A percentile compares a stretch with the other conserved stretches of the same genome.
Conservation (phyloP, 2,888 invertebrate genomes). For the Drosophila vallismaia region DNA sequence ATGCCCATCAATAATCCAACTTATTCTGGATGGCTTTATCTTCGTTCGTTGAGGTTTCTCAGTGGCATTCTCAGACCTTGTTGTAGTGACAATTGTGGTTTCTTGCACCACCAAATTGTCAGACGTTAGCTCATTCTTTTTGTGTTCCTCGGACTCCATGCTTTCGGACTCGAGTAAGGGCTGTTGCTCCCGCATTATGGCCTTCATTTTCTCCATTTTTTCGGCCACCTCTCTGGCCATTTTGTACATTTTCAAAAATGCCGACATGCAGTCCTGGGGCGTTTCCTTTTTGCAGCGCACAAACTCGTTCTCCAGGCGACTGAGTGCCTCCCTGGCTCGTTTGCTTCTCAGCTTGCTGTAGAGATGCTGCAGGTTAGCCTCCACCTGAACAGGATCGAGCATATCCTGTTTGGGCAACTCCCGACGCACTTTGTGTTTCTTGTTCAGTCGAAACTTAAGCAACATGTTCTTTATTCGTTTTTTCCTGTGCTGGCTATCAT, state of each 20-base stretch:
- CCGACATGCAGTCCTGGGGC: conserved; percentile 73
- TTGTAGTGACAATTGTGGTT: conserved; percentile 12
- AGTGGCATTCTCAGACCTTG: conserved; percentile 24
- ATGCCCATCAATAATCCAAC: conserved; percentile 79
- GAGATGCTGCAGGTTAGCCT: conserved; percentile 68
- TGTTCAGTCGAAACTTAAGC: conserved; percentile 50
- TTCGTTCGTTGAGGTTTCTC: conserved; percentile 53
- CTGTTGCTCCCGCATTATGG: conserved; percentile 75
- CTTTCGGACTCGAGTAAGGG: conserved; percentile 50
- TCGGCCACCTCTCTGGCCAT: conserved; percentile 80
- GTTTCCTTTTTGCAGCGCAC: conserved; percentile 77
- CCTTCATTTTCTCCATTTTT: conserved; percentile 81
- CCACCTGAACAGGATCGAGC: conserved; percentile 71
- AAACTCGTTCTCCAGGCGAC: conserved; percentile 75
- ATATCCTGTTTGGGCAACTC: conserved; percentile 38
- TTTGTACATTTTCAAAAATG: conserved; percentile 80
- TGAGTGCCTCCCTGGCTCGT: conserved; percentile 69
- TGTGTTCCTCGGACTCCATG: conserved; percentile 27
- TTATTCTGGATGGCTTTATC: conserved; percentile 67
- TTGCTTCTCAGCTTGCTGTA: conserved; percentile 76
- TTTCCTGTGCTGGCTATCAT: conserved; percentile 36
- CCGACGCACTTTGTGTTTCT: conserved; percentile 41
- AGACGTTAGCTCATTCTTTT: background rate
- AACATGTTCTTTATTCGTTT: conserved; percentile 54
- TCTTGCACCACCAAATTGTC: background rate